Conservation (phyloP, 2,113 vertebrate genomes). For the Antigone vipio region DNA sequence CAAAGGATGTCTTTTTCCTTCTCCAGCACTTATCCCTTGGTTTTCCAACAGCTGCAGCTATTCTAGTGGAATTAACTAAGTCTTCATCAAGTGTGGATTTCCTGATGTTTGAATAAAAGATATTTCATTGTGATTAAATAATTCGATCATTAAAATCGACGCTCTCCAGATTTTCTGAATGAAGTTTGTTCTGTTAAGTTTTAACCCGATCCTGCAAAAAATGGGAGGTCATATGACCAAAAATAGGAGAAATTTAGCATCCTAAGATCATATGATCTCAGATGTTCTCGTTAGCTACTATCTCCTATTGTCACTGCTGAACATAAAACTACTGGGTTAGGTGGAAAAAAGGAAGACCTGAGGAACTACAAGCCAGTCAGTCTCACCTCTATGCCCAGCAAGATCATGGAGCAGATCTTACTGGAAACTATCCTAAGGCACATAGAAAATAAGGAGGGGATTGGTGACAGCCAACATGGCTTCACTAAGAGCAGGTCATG, state of each 20-base stretch:
- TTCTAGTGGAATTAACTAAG: conserved; percentile 16
- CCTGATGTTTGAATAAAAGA: conserved; percentile 14
- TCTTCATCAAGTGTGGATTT: conserved; percentile 47
- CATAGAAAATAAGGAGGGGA: no score
- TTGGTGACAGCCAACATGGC: no score
- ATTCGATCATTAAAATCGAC: conserved; percentile 30
- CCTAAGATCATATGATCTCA: not conserved
- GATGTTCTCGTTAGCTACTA: no score
- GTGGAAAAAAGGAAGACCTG: no score
- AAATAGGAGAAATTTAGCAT: conserved; percentile 4
- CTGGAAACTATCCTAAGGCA: no score
- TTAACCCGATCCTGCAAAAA: conserved; percentile 18
- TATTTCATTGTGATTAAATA: conserved; percentile 32
- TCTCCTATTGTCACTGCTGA: no score
- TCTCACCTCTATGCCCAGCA: no score
- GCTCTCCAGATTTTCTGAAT: conserved; percentile 46
- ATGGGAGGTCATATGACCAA: not conserved
- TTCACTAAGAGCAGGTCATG: no score
- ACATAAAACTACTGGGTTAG: no score
- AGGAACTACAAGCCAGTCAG: no score
- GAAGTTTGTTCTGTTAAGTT: conserved; percentile 42
- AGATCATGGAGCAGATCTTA: no score
- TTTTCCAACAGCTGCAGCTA: conserved; percentile 44
- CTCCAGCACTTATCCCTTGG: not conserved
- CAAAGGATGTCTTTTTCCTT: not conserved